These are phyloP conservation scores for Gymnopithys bicolor DNA, from an alignment of 2,797 vertebrate species.

Conservation along the genomic window DNA sequence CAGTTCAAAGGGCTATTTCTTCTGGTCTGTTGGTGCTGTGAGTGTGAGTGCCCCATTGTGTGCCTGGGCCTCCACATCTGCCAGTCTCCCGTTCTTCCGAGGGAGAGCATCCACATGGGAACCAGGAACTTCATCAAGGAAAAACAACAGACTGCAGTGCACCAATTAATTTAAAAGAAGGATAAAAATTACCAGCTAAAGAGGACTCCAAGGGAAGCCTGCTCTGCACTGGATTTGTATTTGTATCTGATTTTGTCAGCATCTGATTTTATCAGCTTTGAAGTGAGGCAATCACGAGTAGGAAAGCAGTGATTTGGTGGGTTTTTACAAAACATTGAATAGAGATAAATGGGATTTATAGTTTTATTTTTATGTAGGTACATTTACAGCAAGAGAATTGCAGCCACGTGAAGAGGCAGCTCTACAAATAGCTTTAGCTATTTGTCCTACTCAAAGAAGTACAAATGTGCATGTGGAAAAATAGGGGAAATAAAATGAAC, in stretches of 20 bases:
- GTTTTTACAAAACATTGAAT: background rate
- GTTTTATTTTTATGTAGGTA: background rate
- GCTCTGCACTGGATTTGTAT: background rate
- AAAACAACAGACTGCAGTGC: background rate
- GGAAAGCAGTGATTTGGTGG: background rate
- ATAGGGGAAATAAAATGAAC: background rate
- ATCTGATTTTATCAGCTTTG: background rate
- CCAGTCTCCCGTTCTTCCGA: background rate
- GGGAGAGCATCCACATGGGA: background rate
- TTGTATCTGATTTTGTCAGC: too few relatives aligned
- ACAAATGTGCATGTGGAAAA: background rate
- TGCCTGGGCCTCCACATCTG: constrained; percentile 60
- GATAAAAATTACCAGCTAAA: background rate
- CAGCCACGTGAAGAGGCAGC: background rate
- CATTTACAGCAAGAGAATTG: background rate
- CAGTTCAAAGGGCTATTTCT: constrained; percentile 66
- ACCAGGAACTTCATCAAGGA: background rate
- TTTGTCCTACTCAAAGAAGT: background rate
- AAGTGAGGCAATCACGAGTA: background rate
- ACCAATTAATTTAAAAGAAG: background rate
- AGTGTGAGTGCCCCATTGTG: constrained; percentile 53
- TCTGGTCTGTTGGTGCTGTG: constrained; percentile 55
- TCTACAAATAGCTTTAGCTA: background rate
- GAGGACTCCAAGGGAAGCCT: background rate
- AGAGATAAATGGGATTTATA: background rate